phyloP scores from a whole-genome alignment of 2,888 invertebrate species.

The Drosophila maculinotata region DNA sequence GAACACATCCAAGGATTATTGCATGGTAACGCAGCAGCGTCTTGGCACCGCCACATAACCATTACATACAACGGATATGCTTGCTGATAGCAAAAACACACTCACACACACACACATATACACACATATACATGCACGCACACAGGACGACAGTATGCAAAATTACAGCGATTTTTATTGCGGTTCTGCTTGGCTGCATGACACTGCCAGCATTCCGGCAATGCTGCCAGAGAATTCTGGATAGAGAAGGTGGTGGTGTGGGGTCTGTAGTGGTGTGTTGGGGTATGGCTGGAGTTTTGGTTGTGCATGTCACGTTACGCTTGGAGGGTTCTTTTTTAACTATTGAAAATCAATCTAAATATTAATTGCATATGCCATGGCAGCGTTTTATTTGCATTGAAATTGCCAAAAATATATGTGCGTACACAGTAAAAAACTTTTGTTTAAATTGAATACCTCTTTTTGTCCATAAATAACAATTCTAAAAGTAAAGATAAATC shows the following conservation, averaged over 20 bases:
- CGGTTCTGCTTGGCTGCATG: constrained; percentile 69
- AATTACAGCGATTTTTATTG: constrained; percentile 76
- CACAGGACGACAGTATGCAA: constrained; percentile 54
- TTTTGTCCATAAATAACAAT: neutral
- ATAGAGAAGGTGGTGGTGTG: neutral
- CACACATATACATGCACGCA: constrained; percentile 11
- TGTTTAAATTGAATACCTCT: neutral
- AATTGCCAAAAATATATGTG: constrained; percentile 28
- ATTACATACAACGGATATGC: constrained; percentile 40
- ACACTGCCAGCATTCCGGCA: constrained; percentile 49
- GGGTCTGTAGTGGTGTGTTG: too few relatives aligned
- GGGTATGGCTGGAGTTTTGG: neutral
- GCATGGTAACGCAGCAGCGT: constrained; percentile 46
- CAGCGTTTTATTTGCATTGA: constrained; percentile 13
- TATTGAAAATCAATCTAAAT: constrained; percentile 78
- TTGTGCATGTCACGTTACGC: constrained; percentile 42
- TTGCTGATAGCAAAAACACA: constrained; percentile 32
- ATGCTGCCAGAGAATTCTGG: constrained; percentile 9
- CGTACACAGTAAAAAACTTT: neutral
- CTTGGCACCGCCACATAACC: constrained; percentile 38
- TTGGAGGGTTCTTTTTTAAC: constrained; percentile 50
- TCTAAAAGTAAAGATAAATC: too few relatives aligned
- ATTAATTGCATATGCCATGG: constrained; percentile 74
- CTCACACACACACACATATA: constrained; percentile 11
- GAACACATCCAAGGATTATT: constrained; percentile 48